phyloP scores from a whole-genome alignment of 2,797 vertebrate species.

The Jordanella pulchra region DNA sequence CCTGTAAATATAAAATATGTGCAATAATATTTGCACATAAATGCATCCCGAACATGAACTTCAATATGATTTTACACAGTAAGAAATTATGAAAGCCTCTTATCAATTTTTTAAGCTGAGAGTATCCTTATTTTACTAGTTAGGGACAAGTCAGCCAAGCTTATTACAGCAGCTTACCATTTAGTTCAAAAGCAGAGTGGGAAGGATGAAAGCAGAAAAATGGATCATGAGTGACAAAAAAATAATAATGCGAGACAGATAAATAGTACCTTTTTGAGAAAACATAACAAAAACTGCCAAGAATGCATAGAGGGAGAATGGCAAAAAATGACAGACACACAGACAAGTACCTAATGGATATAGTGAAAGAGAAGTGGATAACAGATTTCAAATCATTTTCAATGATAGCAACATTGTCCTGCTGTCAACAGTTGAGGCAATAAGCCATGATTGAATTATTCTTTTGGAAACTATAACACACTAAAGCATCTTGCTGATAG shows the following conservation, averaged over 20 bases:
- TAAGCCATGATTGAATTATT: constrained; percentile 72
- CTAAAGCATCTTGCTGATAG: constrained; percentile 56
- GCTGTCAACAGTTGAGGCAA: constrained; percentile 71
- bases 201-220: constrained; percentile 22
- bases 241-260: constrained; percentile 30
- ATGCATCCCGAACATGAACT: constrained; percentile 2
- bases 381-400: constrained; percentile 60
- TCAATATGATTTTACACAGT: neutral
- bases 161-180: constrained; percentile 37
- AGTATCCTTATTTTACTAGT: constrained; percentile 21
- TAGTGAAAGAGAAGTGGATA: constrained; percentile 54
- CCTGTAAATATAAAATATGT: neutral
- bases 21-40: constrained; percentile 4
- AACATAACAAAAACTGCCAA: constrained; percentile 14
- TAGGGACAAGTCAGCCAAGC: constrained; percentile 33
- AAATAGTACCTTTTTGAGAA: constrained; percentile 37
- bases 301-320: constrained; percentile 30
- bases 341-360: constrained; percentile 57
- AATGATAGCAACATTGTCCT: constrained; percentile 61
- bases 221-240: constrained; percentile 22
- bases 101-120: constrained; percentile 28
- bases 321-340: constrained; percentile 48
- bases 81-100: constrained; percentile 24
- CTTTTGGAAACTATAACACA: constrained; percentile 57
- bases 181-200: constrained; percentile 18